Base-by-base conservation (phyloP, 2,113 vertebrate species). In the Nymphicus hollandicus region DNA sequence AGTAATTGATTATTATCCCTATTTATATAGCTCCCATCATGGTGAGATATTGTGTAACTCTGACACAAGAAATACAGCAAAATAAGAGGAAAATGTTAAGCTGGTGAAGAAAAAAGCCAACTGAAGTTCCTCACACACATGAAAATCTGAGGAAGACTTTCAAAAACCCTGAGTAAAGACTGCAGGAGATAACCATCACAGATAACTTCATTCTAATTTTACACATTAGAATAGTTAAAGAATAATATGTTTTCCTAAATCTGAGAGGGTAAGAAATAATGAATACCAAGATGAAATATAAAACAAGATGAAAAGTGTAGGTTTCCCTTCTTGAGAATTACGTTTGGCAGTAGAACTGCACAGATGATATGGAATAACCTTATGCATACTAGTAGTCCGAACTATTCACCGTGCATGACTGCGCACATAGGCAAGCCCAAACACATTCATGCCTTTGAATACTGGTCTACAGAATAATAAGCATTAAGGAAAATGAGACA, bases 131-230 rank as follows among this genome's bases (percentile, higher is more conserved):
- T 85, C 41, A 72, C 0, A 33, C 12, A 46, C 76, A 53, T 27
- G n/a, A 56, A 80, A 82, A 87, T 9, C 19, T 27, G 29, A 25
- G 35, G 20, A 81, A 91, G 39, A 31, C 27, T n/a, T 79, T 39
- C 25, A 46, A 2, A 2, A 85, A n/a, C 35, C 14, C 3, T 0
- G 37, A 56, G 50, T 33, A 66, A 66, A 69, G 52, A 17, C 28
- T 14, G 27, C 3, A 17, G 66, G 64, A 81, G n/a, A 80, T 1
- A 88, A 16, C 24, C 47, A 74, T 10, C 61, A 37, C 11, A 91
- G 91, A 29, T 72, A 95, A 95, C 86, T 80, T 83, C 9, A 91
- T 33, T 85, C 74, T 78, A 91, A 82, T 93, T 68, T 91, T 91
- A 55, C 37, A 91, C 43, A 66, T 66, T 24, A 83, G 60, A 69